phyloP scores from a whole-genome alignment of 1,140 invertebrate genomes.

The Ericerus pela region DNA sequence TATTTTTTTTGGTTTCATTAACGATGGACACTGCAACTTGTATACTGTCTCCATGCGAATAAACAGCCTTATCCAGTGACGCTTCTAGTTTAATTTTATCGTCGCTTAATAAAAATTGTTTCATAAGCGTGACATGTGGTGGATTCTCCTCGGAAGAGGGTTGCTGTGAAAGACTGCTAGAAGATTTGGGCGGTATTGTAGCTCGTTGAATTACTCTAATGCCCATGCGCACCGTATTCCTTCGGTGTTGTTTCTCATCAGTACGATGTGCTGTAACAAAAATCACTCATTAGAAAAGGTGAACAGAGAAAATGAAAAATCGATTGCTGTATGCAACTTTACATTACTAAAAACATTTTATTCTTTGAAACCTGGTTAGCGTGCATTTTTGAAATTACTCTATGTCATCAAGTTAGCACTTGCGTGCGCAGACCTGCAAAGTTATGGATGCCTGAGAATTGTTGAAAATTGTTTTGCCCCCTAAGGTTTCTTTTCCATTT shows the following conservation, averaged over 20 bases:
- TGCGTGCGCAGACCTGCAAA: too few species aligned
- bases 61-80: conserved; percentile 81
- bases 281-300: too few species aligned
- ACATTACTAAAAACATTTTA: too few species aligned
- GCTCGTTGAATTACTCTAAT: conserved; percentile 53
- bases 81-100: conserved; percentile 66
- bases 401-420: too few species aligned
- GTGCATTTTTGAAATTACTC: too few species aligned
- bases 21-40: conserved; percentile 71
- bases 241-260: conserved; percentile 57
- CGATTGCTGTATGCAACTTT: too few species aligned
- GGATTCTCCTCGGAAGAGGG: neutral
- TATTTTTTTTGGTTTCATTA: conserved; percentile 90
- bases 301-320: too few species aligned
- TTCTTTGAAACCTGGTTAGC: too few species aligned
- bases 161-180: conserved; percentile 27
- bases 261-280: conserved; percentile 46
- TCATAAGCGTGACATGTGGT: conserved; percentile 38
- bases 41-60: conserved; percentile 82
- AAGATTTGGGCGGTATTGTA: conserved; percentile 31
- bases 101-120: conserved; percentile 44
- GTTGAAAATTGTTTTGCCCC: too few species aligned
- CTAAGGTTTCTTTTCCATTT: too few species aligned
- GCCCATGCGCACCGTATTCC: conserved; percentile 65
- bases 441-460: too few species aligned